phyloP scores from a whole-genome alignment of 2,113 vertebrate genomes.

The Dolichotis patagonum region DNA sequence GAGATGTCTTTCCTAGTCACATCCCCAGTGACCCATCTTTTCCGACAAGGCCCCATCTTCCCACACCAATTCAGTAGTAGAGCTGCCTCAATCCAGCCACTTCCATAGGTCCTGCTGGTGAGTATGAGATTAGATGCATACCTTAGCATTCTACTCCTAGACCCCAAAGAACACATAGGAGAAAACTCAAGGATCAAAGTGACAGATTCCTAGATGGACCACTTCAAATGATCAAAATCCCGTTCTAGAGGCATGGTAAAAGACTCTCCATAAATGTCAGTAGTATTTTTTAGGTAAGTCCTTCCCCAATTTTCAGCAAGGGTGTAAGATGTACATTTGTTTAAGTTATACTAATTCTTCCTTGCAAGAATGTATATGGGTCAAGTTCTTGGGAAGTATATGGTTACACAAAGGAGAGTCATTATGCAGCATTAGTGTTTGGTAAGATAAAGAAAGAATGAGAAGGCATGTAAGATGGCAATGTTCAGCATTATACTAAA shows the following conservation, averaged over 20 bases:
- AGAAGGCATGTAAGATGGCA: neutral
- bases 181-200: neutral
- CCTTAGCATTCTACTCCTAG: neutral
- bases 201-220: neutral
- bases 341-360: neutral
- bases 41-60: neutral
- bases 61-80: neutral
- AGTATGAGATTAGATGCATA: neutral
- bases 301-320: neutral
- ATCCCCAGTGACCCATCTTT: neutral
- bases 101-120: neutral
- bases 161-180: neutral
- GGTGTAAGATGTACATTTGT: neutral
- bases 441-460: neutral
- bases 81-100: neutral
- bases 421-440: neutral
- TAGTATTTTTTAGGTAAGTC: neutral
- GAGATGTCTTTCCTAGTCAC: neutral
- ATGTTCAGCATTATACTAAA: neutral
- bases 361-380: neutral
- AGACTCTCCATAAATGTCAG: neutral
- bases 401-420: neutral
- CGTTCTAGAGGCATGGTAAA: neutral
- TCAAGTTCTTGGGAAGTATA: neutral
- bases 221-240: neutral